Evolutionary conservation across 2,797 vertebrate genomes (phyloP).

Genomic region (Pyrrhura leucotis): DNA sequence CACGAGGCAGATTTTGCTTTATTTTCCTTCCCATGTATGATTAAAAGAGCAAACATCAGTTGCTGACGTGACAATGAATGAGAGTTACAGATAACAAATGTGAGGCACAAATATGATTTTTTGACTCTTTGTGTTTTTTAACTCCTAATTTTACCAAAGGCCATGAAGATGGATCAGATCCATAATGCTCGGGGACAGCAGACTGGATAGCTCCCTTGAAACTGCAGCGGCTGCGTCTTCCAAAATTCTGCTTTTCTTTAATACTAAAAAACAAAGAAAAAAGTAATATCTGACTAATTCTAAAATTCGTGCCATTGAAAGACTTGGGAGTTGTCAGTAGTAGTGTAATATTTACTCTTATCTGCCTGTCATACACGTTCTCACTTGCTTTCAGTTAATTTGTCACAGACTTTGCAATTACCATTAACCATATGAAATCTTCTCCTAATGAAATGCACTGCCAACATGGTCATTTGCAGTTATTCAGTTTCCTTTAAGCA

Average conservation of each 20-base stretch:
- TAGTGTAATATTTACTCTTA: neutral
- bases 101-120: neutral
- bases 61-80: neutral
- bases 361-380: neutral
- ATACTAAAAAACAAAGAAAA: neutral
- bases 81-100: neutral
- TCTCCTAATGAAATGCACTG: neutral
- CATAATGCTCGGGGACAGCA: neutral
- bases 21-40: neutral
- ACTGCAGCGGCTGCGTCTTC: neutral
- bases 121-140: neutral
- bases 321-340: neutral
- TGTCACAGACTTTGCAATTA: slow-evolving; percentile 11
- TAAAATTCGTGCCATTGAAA: neutral
- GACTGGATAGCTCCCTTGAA: neutral
- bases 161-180: neutral
- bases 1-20: neutral
- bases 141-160: neutral
- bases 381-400: slow-evolving; percentile 6
- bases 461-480: neutral
- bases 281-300: neutral
- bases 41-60: neutral
- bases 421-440: neutral
- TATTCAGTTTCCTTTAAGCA: neutral
- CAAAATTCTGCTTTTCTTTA: neutral